phyloP scores from a whole-genome alignment of 2,113 vertebrate genomes.

The Lepisosteus osseus region DNA sequence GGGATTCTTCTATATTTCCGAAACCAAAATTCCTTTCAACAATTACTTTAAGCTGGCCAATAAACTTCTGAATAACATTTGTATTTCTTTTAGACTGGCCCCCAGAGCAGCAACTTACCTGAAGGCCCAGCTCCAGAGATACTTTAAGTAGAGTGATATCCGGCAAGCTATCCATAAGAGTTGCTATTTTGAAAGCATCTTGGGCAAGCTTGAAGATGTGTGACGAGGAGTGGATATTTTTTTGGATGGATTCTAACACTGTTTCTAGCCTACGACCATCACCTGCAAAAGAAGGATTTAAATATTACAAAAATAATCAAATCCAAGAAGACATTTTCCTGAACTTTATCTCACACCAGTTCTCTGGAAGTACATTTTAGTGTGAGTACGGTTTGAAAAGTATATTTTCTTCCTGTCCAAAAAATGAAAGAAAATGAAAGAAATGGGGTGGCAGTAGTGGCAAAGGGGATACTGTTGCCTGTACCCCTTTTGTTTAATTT shows the following conservation, averaged over 20 bases:
- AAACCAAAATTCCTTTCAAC: too few relatives aligned
- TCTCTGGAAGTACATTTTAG: too few relatives aligned
- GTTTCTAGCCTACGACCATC: conserved; percentile 92
- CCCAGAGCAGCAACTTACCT: conserved; percentile 48
- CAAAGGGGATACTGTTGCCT: too few relatives aligned
- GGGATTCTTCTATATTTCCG: too few relatives aligned
- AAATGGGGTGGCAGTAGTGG: too few relatives aligned
- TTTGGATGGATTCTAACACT: conserved; percentile 83
- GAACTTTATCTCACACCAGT: too few relatives aligned
- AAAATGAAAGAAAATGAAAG: too few relatives aligned
- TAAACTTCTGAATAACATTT: not conserved
- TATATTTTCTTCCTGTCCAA: too few relatives aligned
- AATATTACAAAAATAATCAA: not conserved
- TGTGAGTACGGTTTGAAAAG: too few relatives aligned
- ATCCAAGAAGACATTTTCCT: too few relatives aligned
- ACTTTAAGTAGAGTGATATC: conserved; percentile 82
- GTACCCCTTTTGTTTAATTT: too few relatives aligned
- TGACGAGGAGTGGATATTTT: conserved; percentile 88
- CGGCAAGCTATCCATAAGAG: conserved; percentile 79
- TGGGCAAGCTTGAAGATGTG: conserved; percentile 91
- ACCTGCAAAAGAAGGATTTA: conserved; percentile 58
- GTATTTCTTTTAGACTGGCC: not conserved
- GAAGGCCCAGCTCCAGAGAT: conserved; percentile 77
- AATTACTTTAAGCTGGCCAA: not conserved
- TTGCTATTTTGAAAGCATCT: conserved; percentile 83